Percentiles rank a stretch among this genome's conserved stretches.
Evolutionary conservation across 1,140 invertebrate genomes (phyloP).

Genomic region (Eueides isabella): DNA sequence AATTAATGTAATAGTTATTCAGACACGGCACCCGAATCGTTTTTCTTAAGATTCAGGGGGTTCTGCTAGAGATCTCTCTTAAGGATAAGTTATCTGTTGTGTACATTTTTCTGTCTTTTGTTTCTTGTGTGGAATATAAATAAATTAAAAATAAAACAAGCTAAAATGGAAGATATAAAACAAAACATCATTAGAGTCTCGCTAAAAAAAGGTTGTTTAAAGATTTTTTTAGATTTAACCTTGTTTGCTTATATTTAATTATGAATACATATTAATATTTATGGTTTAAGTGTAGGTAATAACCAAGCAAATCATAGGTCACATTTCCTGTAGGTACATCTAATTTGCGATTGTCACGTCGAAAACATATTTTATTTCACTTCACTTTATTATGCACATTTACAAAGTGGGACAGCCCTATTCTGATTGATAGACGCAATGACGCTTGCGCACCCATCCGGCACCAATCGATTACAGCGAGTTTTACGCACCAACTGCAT

Average conservation of each 20-base stretch:
- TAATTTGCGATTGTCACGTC: neutral
- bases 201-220: too few species aligned
- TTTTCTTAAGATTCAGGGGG: too few species aligned
- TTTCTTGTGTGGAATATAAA: too few species aligned
- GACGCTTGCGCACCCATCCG: conserved; percentile 58
- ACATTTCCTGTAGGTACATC: neutral
- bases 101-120: too few species aligned
- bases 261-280: neutral
- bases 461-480: conserved; percentile 62
- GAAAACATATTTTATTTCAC: neutral
- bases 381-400: neutral
- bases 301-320: neutral
- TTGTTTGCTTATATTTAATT: neutral
- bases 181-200: too few species aligned
- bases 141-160: too few species aligned
- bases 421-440: conserved; percentile 35
- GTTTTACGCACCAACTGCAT: conserved; percentile 60
- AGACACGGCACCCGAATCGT: too few species aligned
- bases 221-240: too few species aligned
- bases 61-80: too few species aligned
- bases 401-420: conserved; percentile 25
- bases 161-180: too few species aligned
- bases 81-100: too few species aligned
- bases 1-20: too few species aligned
- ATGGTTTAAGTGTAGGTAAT: neutral